Evolutionary conservation across 2,113 vertebrate genomes (phyloP).

Genomic region (Trematomus loennbergii): DNA sequence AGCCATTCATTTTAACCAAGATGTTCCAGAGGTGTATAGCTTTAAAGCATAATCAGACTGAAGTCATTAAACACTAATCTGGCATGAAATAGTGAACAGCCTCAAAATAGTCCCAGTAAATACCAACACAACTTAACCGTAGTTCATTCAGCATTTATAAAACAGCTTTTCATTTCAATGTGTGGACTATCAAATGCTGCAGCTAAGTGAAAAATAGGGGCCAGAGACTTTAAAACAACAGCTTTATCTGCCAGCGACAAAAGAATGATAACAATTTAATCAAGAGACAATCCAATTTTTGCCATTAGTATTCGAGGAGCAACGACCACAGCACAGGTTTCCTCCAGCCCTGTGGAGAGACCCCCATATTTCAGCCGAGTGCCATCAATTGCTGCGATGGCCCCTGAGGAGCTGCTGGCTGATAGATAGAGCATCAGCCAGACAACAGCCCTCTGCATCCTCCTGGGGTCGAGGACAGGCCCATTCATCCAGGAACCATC

Average conservation of each 20-base stretch:
- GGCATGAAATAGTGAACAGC: conserved; percentile 24
- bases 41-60: background rate
- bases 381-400: conserved; percentile 56
- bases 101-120: background rate
- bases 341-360: conserved; percentile 25
- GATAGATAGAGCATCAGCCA: conserved; percentile 50
- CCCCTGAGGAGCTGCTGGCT: conserved; percentile 47
- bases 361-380: conserved; percentile 58
- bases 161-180: conserved; percentile 2
- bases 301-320: conserved; percentile 56
- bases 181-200: background rate
- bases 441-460: conserved; percentile 46
- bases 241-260: conserved; percentile 10
- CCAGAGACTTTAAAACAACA: background rate
- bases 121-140: background rate
- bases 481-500: conserved; percentile 44
- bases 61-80: conserved; percentile 27
- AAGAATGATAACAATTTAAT: conserved; percentile 28
- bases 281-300: conserved; percentile 36
- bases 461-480: conserved; percentile 28
- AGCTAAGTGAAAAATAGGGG: conserved; percentile 1
- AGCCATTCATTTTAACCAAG: conserved; percentile 13
- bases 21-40: background rate
- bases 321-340: conserved; percentile 43
- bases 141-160: conserved; percentile 1